Evolutionary conservation across 2,797 vertebrate species (phyloP).

Genomic region (Gambelia wislizenii): DNA sequence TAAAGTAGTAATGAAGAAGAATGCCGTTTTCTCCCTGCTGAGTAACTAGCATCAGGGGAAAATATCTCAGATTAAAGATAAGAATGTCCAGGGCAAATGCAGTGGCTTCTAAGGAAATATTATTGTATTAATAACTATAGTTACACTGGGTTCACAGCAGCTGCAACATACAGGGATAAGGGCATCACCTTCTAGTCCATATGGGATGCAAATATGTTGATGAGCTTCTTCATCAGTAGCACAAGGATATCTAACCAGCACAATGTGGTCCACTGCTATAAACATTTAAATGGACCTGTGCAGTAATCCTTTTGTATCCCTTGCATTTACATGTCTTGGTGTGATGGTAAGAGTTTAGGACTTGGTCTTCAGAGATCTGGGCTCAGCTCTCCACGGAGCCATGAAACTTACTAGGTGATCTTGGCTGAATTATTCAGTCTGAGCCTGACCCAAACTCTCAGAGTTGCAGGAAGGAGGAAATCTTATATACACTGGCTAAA

Average conservation of each 20-base stretch:
- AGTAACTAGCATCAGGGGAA: background rate
- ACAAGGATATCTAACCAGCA: background rate
- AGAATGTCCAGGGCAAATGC: background rate
- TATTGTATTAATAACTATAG: background rate
- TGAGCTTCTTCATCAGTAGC: background rate
- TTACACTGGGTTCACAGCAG: background rate
- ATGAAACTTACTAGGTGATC: background rate
- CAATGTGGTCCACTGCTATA: too few species aligned
- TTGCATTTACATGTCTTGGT: background rate
- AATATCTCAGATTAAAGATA: background rate
- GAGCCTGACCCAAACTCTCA: background rate
- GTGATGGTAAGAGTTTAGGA: background rate
- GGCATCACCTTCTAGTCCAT: background rate
- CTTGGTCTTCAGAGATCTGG: background rate
- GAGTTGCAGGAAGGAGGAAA: background rate
- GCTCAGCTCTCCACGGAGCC: background rate
- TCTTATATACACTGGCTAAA: too few species aligned
- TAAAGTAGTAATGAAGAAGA: constrained; percentile 21
- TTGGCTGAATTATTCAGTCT: background rate
- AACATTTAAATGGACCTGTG: background rate
- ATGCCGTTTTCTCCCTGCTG: background rate
- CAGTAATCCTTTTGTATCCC: background rate
- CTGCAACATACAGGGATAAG: background rate
- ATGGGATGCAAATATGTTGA: background rate
- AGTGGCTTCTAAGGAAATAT: background rate